Base-by-base conservation (phyloP, 1,140 invertebrate genomes). In the Caenorhabditis latens region DNA sequence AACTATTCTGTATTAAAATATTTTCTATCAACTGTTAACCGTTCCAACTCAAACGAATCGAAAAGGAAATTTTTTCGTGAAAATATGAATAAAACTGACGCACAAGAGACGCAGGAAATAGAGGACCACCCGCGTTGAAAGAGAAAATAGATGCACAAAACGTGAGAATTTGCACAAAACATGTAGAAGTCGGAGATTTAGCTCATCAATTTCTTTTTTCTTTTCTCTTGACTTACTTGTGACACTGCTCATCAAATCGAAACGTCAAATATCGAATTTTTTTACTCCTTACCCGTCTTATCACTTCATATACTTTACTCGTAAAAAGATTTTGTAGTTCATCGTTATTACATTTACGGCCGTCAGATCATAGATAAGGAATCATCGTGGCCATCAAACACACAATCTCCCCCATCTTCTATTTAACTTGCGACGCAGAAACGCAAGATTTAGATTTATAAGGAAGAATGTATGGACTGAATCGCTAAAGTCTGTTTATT, bases 101-200 rank as follows among this genome's bases (percentile, higher is more conserved):
- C 5, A 63, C 7, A 11, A 79, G 71, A 79, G 71, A 79, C 71
- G 71, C 71, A 79, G 71, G 46, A 48, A 4, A 5, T 1, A 53
- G 19, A n/a, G 46, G 71, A 79, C 71, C 71, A 79, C 71, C 46
- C 43, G 13, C n/a, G 67, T 4, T 14, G 16, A 9, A 46, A 48
- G 67, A 43, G 71, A 79, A 46, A 50, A 79, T 53, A 79, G 43
- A 50, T 50, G 71, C 43, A 79, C 43, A 79, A 53, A 50, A 79
- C 71, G 53, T 79, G 71, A 24, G 16, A 53, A 53, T 4, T 14
- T 53, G 11, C 50, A 14, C 50, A 53, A 53, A 53, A 16, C 32
- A 32, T 32, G 32, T 32, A 58, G 19, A 19, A 58, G 19, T n/a
- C 1, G 14, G 19, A 58, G 55, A 53, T 53, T 53, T 16, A 53